phyloP scores from a whole-genome alignment of 2,797 vertebrate genomes.

The Enteromius argenteus region DNA sequence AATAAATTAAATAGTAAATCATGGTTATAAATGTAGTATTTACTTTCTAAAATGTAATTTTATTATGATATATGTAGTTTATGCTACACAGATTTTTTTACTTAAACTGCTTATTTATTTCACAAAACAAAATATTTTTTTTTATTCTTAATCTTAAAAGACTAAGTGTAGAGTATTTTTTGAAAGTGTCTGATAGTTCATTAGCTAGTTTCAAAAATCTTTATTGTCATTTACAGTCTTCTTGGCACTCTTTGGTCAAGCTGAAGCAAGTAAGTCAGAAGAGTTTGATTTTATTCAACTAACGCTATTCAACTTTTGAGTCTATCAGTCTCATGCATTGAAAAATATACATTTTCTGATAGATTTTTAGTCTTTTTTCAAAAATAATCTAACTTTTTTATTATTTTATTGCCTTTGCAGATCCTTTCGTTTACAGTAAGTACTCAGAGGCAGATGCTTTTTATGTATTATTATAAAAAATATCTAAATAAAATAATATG shows the following conservation, averaged over 20 bases:
- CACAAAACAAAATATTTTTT: not conserved
- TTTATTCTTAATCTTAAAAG: not conserved
- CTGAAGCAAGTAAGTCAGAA: constrained; percentile 66
- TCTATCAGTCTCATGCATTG: not conserved
- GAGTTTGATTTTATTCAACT: not conserved
- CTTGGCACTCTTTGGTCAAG: constrained; percentile 58
- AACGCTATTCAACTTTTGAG: not conserved
- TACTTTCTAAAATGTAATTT: no score
- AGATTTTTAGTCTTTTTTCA: not conserved
- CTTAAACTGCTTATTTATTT: not conserved
- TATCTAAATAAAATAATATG: not conserved
- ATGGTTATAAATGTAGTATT: not conserved
- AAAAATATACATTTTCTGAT: not conserved
- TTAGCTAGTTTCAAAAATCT: not conserved
- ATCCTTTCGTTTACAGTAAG: constrained; percentile 81
- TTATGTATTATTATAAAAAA: not conserved
- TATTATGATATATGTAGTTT: no score
- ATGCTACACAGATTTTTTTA: not conserved
- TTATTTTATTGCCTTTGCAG: constrained; percentile 58
- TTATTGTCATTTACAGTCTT: constrained; percentile 56
- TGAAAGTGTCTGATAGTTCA: not conserved
- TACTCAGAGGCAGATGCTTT: constrained; percentile 37
- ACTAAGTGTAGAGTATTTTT: not conserved
- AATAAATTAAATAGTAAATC: not conserved
- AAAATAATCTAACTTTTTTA: not conserved